Conservation (phyloP, 2,797 vertebrate species). For the Moxostoma hubbsi region DNA sequence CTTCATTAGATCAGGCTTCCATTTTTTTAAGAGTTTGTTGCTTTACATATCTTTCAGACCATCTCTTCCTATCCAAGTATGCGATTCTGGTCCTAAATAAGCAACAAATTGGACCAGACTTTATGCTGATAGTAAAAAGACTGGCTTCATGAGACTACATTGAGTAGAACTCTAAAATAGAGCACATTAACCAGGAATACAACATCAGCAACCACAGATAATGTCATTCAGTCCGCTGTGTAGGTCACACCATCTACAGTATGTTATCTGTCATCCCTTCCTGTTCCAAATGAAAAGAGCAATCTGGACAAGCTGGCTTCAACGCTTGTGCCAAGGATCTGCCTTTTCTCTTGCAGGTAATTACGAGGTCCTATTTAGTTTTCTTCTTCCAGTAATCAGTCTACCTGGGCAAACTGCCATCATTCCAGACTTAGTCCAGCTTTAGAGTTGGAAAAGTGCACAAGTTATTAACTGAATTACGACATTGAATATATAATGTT, state of each 20-base stretch:
- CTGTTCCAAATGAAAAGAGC: slow-evolving; percentile 27
- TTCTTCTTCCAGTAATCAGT: slow-evolving; percentile 48
- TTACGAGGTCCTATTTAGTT: slow-evolving; percentile 40
- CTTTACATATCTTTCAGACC: too few relatives aligned
- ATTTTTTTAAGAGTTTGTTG: too few relatives aligned
- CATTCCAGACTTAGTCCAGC: slow-evolving; percentile 32
- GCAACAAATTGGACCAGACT: too few relatives aligned
- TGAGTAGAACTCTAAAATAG: background rate
- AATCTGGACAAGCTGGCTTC: slow-evolving; percentile 30
- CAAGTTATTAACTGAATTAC: too few relatives aligned
- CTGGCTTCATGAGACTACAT: background rate
- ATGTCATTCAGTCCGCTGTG: background rate
- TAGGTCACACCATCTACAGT: slow-evolving; percentile 31
- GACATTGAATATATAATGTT: too few relatives aligned
- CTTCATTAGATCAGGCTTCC: too few relatives aligned
- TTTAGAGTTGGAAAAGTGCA: slow-evolving; percentile 26
- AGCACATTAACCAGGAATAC: background rate
- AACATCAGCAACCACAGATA: background rate
- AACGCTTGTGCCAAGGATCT: slow-evolving; percentile 19
- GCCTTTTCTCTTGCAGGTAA: slow-evolving; percentile 40
- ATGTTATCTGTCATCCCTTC: slow-evolving; percentile 32
- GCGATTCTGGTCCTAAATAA: too few relatives aligned
- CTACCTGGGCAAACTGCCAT: slow-evolving; percentile 45
- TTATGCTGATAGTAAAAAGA: too few relatives aligned
- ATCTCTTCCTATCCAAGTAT: too few relatives aligned